Evolutionary conservation across 1,140 invertebrate species (phyloP), one percentile per base, ranked within the genome.

Genomic region (Drosophila chauvacae): DNA sequence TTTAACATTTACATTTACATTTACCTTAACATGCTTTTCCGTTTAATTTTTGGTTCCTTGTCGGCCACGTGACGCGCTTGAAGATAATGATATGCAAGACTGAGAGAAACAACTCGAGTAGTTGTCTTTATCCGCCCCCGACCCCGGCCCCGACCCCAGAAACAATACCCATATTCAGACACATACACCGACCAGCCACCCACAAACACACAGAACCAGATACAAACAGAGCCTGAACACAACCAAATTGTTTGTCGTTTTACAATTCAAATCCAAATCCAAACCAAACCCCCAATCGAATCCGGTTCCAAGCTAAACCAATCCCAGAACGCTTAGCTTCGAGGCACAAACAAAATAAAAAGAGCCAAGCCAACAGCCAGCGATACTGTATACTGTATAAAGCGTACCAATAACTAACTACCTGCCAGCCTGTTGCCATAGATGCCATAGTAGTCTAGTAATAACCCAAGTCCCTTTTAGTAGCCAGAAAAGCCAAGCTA

Each of bases 401-500:
- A 73, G 64, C 56, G 42, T 63, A 62, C 63, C 23, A 42, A 69
- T 80, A 63, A 50, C 33, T 80, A 63, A 50, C 33, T 35, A 66
- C 48, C 69, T 62, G 72, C 59, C 55, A 77, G 57, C 65, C 63
- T 48, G 62, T 83, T 69, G 60, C 72, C 72, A 71, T 77, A 81
- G 72, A 50, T 61, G 56, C 57, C 56, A 23, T 51, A 59, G 58
- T 69, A 85, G 77, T 65, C 39, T 76, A 80, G 77, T 69, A 81
- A 73, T 62, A 82, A 77, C 59, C 60, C 56, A 79, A 60, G 64
- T 14, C 72, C 47, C 72, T 26, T 28, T 35, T 63, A 64, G 76
- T 81, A 83, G 80, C 68, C 78, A 81, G 81, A 85, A 86, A 74
- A 70, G 84, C 83, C 63, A 71, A 86, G 77, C 72, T 87, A 88